Percentiles rank a stretch among this genome's conserved stretches.
These are phyloP conservation scores for Thera britannica DNA, from an alignment of 2,888 invertebrate genomes.

Conservation along the genomic window DNA sequence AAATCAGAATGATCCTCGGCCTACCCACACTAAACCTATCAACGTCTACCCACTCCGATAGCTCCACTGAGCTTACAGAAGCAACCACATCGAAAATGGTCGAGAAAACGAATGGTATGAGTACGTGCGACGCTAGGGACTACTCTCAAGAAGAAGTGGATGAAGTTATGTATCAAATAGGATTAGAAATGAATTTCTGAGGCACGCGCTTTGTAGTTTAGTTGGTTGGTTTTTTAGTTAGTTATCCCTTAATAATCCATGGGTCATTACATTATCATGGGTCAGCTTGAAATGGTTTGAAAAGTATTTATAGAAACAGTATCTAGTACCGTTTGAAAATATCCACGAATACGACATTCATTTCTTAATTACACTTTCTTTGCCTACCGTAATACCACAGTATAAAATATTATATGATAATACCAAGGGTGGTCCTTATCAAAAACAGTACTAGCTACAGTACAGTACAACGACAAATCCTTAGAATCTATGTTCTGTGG, in stretches of 20 bases:
- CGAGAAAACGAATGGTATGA: conserved; percentile 53
- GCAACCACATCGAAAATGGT: conserved; percentile 40
- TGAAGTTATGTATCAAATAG: conserved; percentile 85
- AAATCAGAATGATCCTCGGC: conserved; percentile 89
- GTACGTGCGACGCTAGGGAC: conserved; percentile 47
- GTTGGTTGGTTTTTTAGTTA: conserved; percentile 8
- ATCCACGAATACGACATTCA: not conserved
- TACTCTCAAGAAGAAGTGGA: conserved; percentile 64
- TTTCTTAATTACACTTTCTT: no score
- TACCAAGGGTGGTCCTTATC: no score
- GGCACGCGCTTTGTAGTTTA: conserved; percentile 46
- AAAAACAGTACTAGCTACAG: no score
- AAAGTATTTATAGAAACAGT: not conserved
- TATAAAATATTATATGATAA: no score
- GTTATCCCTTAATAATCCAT: not conserved
- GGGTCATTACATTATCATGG: not conserved
- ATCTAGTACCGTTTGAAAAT: not conserved
- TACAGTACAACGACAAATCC: no score
- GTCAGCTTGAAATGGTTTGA: not conserved
- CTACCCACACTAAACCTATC: conserved; percentile 73
- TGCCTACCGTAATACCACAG: no score
- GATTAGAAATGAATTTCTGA: conserved; percentile 84
- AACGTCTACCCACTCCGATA: conserved; percentile 65
- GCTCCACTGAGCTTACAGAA: conserved; percentile 38
- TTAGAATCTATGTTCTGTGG: no score